These are phyloP conservation scores for Cyclargus thomasi DNA, from an alignment of 1,140 invertebrate genomes.

Conservation along the genomic window DNA sequence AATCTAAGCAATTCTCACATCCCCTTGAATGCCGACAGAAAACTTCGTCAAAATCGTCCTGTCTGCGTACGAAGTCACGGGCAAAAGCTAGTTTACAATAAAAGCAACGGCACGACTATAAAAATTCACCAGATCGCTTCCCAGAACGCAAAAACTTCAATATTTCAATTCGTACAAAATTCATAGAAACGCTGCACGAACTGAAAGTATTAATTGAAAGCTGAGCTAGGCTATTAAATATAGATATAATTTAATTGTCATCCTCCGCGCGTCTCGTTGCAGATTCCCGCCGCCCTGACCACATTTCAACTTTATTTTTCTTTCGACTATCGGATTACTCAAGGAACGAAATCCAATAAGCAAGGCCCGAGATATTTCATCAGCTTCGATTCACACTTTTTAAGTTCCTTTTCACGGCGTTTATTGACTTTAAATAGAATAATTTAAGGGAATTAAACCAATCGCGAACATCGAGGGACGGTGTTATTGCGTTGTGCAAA, in stretches of 20 bases:
- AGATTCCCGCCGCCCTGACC: constrained; percentile 2
- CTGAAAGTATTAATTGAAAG: constrained; percentile 2
- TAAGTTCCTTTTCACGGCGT: neutral
- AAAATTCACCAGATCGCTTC: no score
- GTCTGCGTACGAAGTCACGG: no score
- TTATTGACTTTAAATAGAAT: constrained; percentile 3
- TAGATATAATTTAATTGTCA: constrained; percentile 13
- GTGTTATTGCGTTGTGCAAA: no score
- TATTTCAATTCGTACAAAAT: neutral
- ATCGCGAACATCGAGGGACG: no score
- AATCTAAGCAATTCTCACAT: no score
- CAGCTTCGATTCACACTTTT: constrained; percentile 5
- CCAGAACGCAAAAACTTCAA: neutral
- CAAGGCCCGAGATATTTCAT: constrained; percentile 3
- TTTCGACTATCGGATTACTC: constrained; percentile 9
- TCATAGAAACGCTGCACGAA: neutral
- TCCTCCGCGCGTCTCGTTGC: neutral
- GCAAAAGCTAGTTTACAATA: no score
- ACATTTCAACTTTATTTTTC: constrained; percentile 15
- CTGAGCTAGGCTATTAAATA: neutral
- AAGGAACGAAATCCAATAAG: constrained; percentile 8
- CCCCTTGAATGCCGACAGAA: no score
- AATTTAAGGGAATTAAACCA: neutral
- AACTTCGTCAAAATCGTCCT: no score
- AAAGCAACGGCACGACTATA: no score